These are phyloP conservation scores for Tinea trinotella DNA, from an alignment of 2,888 invertebrate species.

Conservation along the genomic window DNA sequence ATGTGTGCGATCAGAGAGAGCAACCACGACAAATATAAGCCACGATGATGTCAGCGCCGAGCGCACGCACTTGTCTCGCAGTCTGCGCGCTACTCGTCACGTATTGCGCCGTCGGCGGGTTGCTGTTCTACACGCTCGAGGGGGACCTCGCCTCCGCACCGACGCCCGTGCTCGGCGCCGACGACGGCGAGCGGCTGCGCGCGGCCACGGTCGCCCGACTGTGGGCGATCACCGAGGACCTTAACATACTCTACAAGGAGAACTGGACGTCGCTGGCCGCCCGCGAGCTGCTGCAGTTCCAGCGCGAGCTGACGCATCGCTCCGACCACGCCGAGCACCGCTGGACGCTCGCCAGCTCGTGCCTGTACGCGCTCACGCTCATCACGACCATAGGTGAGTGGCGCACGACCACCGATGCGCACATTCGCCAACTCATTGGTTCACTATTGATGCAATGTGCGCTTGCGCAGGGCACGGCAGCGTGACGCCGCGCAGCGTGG, in stretches of 20 bases:
- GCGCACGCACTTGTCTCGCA: neutral
- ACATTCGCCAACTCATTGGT: neutral
- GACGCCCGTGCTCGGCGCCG: slow-evolving; percentile 74
- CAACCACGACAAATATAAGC: neutral
- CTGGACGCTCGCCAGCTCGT: slow-evolving; percentile 87
- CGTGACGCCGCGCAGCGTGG: slow-evolving; percentile 84
- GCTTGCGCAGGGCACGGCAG: slow-evolving; percentile 83
- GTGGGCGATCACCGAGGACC: slow-evolving; percentile 89
- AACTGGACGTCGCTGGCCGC: slow-evolving; percentile 93
- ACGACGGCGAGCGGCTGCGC: slow-evolving; percentile 72
- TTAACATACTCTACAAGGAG: slow-evolving; percentile 91
- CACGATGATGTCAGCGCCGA: neutral
- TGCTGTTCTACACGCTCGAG: slow-evolving; percentile 90
- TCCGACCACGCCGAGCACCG: slow-evolving; percentile 39
- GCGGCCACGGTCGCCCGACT: slow-evolving; percentile 82
- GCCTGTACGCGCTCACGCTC: slow-evolving; percentile 92
- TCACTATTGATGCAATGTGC: no score
- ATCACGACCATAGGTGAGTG: slow-evolving; percentile 94
- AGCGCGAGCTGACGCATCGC: slow-evolving; percentile 73
- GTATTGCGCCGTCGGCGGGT: slow-evolving; percentile 93
- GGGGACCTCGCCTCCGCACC: slow-evolving; percentile 75
- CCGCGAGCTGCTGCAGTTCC: slow-evolving; percentile 88
- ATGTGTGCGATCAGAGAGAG: neutral
- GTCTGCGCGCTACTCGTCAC: slow-evolving; percentile 54
- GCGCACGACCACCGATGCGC: neutral